phyloP scores from a whole-genome alignment of 2,888 invertebrate species.

The Melinaea marsaeus region DNA sequence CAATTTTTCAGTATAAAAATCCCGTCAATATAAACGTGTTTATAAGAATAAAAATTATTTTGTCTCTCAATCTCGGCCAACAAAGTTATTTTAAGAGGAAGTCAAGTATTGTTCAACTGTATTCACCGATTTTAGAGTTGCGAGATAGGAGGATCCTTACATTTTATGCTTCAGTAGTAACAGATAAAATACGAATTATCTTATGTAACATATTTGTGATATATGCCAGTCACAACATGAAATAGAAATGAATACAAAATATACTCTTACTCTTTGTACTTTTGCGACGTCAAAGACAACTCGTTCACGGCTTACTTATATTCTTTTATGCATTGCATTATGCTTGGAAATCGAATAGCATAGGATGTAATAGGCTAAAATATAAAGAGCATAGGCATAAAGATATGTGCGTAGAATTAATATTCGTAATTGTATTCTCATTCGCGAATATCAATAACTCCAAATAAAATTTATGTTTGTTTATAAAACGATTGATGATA shows the following conservation, averaged over 20 bases:
- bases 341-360: neutral
- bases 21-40: neutral
- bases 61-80: neutral
- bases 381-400: no score
- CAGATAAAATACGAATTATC: constrained; percentile 36
- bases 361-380: no score
- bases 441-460: no score
- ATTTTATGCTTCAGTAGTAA: constrained; percentile 35
- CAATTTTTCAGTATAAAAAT: constrained; percentile 16
- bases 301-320: constrained; percentile 49
- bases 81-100: constrained; percentile 5
- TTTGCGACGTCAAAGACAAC: constrained; percentile 53
- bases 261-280: constrained; percentile 48
- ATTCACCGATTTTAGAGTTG: constrained; percentile 21
- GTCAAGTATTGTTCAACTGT: constrained; percentile 4
- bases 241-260: constrained; percentile 51
- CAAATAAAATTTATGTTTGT: no score
- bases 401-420: no score
- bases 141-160: constrained; percentile 23
- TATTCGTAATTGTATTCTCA: no score
- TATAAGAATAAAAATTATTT: constrained; percentile 3
- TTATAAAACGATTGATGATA: no score
- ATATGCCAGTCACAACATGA: constrained; percentile 42
- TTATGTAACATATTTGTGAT: constrained; percentile 41
- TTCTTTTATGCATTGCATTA: constrained; percentile 54